These are phyloP conservation scores for Heliothis virescens DNA, from an alignment of 1,140 invertebrate species.

Conservation along the genomic window DNA sequence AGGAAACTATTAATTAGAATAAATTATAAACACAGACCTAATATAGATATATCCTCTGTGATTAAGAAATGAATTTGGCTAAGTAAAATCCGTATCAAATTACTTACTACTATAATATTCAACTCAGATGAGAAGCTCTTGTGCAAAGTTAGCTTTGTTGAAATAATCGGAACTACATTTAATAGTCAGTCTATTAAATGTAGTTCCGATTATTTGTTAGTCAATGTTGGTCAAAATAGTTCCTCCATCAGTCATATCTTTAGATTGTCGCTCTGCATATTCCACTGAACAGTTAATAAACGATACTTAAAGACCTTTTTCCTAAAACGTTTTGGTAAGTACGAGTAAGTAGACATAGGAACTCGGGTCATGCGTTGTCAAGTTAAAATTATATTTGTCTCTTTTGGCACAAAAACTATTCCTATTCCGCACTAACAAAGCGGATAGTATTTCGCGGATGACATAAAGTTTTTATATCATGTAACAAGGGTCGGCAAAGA, in stretches of 20 bases:
- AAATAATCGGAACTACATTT: neutral
- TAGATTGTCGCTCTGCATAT: constrained; percentile 1
- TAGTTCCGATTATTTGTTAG: too few relatives aligned
- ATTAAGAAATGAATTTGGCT: too few relatives aligned
- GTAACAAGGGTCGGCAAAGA: constrained; percentile 32
- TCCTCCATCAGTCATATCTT: neutral
- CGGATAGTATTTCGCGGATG: constrained; percentile 14
- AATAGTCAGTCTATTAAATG: too few relatives aligned
- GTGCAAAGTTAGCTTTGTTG: neutral
- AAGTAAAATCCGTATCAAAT: too few relatives aligned
- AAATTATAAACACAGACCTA: too few relatives aligned
- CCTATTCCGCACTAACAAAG: constrained; percentile 6
- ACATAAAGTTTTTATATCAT: constrained; percentile 34
- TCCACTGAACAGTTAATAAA: neutral
- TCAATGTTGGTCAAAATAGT: neutral
- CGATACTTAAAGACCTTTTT: neutral
- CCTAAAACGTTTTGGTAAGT: constrained; percentile 5
- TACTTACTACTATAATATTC: too few relatives aligned
- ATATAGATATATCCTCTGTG: too few relatives aligned
- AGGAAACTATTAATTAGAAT: too few relatives aligned
- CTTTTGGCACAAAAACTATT: constrained; percentile 13
- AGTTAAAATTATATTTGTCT: constrained; percentile 2
- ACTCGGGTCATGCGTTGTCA: neutral
- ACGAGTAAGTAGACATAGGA: neutral
- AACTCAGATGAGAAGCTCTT: neutral